These are phyloP conservation scores for Salvelinus fontinalis DNA, from an alignment of 2,113 vertebrate genomes.

Conservation along the genomic window DNA sequence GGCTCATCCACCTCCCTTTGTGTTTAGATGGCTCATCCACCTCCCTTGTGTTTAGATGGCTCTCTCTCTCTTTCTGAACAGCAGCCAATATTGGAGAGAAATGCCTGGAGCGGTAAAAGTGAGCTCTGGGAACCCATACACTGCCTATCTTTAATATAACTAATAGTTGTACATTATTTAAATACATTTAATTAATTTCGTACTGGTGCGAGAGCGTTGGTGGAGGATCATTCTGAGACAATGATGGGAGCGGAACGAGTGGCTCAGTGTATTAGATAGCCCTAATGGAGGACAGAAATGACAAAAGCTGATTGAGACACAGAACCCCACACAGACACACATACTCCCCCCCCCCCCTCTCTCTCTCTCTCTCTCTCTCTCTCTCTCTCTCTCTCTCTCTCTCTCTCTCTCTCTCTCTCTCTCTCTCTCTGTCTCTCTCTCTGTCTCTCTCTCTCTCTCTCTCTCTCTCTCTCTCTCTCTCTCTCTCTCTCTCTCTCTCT, in stretches of 20 bases:
- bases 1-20: too few relatives aligned
- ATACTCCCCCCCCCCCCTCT: not conserved
- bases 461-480: too few relatives aligned
- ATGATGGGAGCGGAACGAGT: slow-evolving; percentile 4
- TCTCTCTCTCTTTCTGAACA: slow-evolving; percentile 10
- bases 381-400: too few relatives aligned
- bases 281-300: slow-evolving; percentile 25
- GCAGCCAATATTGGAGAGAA: slow-evolving; percentile 44
- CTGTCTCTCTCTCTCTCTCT: too few relatives aligned
- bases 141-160: slow-evolving; percentile 50
- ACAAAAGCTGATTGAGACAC: slow-evolving; percentile 1
- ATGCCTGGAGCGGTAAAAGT: slow-evolving; percentile 43
- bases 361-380: too few relatives aligned
- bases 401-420: too few relatives aligned
- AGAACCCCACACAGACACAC: not conserved
- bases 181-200: slow-evolving; percentile 36
- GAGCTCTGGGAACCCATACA: not conserved
- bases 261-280: slow-evolving; percentile 19
- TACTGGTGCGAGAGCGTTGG: slow-evolving; percentile 8
- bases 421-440: too few relatives aligned
- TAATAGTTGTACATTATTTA: slow-evolving; percentile 52
- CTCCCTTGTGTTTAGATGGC: slow-evolving; percentile 14
- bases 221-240: slow-evolving; percentile 14
- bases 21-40: too few relatives aligned
- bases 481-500: too few relatives aligned